Conservation (phyloP, 2,113 vertebrate species). For the Emydocephalus ijimae region DNA sequence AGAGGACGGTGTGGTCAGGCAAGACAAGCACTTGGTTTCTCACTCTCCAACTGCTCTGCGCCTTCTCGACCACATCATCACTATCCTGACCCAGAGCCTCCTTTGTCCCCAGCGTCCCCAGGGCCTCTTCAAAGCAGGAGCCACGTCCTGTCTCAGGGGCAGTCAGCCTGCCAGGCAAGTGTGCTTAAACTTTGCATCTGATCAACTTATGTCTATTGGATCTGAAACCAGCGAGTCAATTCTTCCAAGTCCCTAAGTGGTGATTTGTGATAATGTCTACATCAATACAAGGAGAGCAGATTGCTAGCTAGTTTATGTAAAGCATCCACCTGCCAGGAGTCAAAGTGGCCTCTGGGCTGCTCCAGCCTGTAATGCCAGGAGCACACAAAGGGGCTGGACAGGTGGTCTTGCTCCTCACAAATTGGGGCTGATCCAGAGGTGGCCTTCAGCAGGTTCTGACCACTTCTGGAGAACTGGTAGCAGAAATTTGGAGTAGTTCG, state of each 20-base stretch:
- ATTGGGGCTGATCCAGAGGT: neutral
- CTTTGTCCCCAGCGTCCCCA: conserved; percentile 52
- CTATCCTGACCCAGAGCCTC: conserved; percentile 51
- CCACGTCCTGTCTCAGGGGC: conserved; percentile 59
- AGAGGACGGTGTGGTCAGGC: neutral
- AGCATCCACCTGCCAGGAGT: conserved; percentile 69
- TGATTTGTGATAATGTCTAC: conserved; percentile 85
- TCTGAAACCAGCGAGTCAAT: conserved; percentile 85
- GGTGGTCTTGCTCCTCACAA: neutral
- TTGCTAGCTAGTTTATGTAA: conserved; percentile 75
- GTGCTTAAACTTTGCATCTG: conserved; percentile 84
- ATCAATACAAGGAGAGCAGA: conserved; percentile 77
- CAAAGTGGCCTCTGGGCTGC: conserved; percentile 50
- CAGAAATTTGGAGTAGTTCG: too few relatives aligned
- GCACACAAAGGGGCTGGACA: fast-evolving
- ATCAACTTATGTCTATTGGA: conserved; percentile 83
- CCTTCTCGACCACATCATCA: neutral
- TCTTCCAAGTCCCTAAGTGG: conserved; percentile 81
- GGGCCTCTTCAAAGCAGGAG: conserved; percentile 67
- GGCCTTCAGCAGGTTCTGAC: too few relatives aligned
- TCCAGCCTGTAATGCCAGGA: conserved; percentile 43
- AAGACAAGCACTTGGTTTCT: neutral
- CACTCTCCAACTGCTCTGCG: neutral
- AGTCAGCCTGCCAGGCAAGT: conserved; percentile 71
- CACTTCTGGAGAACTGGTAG: too few relatives aligned